Percentiles rank a stretch among this genome's conserved stretches.
Evolutionary conservation across 2,113 vertebrate species (phyloP).

Genomic region (Notiomystis cincta): DNA sequence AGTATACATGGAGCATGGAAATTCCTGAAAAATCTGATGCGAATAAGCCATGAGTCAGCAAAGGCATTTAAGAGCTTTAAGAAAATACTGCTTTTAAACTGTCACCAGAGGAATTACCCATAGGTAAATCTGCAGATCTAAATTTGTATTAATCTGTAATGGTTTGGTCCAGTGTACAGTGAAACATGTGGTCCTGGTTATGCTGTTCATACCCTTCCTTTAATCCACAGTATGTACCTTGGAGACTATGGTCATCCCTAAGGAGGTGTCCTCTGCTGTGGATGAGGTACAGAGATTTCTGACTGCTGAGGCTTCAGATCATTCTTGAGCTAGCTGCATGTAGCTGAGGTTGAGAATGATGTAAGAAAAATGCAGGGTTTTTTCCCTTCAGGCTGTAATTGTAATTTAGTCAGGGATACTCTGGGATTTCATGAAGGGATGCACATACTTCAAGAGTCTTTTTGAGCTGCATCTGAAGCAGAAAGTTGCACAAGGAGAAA

Average conservation of each 20-base stretch:
- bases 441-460: not conserved
- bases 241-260: not conserved
- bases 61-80: not conserved
- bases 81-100: not conserved
- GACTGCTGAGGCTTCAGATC: not conserved
- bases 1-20: not conserved
- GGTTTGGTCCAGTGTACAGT: not conserved
- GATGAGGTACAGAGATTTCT: not conserved
- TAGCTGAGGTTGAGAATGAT: not conserved
- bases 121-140: not conserved
- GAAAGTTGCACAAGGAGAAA: not conserved
- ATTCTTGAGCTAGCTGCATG: not conserved
- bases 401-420: not conserved
- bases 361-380: not conserved
- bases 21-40: not conserved
- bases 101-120: not conserved
- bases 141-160: not conserved
- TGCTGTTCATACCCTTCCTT: not conserved
- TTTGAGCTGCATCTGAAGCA: not conserved
- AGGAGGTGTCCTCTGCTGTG: not conserved
- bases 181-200: not conserved
- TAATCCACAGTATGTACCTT: not conserved
- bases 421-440: not conserved
- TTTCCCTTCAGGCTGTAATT: not conserved
- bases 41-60: not conserved